Percentiles rank a stretch among this genome's conserved stretches.
Conservation (phyloP, 2,113 vertebrate species). For the Aptenodytes patagonicus region DNA sequence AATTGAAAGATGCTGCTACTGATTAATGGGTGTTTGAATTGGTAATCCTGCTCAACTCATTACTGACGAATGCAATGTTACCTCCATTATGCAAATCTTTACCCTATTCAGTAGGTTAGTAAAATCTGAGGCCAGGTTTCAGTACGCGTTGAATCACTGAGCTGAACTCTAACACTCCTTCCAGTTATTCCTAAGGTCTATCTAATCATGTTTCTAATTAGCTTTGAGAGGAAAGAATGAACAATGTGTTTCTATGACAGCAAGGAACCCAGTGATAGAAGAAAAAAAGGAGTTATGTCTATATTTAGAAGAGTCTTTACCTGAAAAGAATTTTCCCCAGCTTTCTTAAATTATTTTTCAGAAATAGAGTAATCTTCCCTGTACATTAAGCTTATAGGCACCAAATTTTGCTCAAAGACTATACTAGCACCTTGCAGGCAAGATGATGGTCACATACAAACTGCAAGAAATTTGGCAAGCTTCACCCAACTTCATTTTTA, state of each 20-base stretch:
- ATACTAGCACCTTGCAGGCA: not conserved
- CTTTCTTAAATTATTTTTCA: not conserved
- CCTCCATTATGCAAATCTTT: not conserved
- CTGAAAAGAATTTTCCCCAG: not conserved
- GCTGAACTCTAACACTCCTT: not conserved
- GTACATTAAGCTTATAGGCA: not conserved
- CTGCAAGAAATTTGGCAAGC: not conserved
- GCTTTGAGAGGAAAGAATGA: constrained; percentile 13
- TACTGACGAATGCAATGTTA: not conserved
- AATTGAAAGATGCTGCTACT: not conserved
- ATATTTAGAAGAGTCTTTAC: constrained; percentile 35
- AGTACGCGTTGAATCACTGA: not conserved
- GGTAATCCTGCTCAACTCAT: not conserved
- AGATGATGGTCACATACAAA: not conserved
- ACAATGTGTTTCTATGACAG: constrained; percentile 53
- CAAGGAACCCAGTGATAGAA: not conserved
- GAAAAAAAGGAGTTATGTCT: not conserved
- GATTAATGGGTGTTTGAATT: not conserved
- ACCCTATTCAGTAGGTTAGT: not conserved
- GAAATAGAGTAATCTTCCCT: not conserved
- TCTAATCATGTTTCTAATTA: constrained; percentile 5
- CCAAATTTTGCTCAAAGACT: not conserved
- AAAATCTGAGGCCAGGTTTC: not conserved
- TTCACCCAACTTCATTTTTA: not conserved
- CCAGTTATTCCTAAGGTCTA: constrained; percentile 21